These are phyloP conservation scores for Menura novaehollandiae DNA, from an alignment of 2,113 vertebrate genomes.

Conservation along the genomic window DNA sequence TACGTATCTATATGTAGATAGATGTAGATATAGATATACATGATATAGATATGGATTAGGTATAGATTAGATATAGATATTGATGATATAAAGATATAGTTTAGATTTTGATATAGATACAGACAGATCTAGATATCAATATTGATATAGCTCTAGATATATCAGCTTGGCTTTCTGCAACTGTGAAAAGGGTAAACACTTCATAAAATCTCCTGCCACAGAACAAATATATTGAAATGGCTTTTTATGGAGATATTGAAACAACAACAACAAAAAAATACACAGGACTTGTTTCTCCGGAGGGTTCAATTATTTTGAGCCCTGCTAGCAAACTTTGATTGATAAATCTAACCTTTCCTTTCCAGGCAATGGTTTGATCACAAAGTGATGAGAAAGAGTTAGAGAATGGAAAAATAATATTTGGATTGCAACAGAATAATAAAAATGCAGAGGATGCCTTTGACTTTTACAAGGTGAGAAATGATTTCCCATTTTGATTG, in stretches of 20 bases:
- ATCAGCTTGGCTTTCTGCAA: not conserved
- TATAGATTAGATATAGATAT: not conserved
- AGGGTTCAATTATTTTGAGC: constrained; percentile 72
- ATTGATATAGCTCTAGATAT: not conserved
- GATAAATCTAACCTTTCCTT: constrained; percentile 72
- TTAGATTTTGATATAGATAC: too few relatives aligned
- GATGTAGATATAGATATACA: not conserved
- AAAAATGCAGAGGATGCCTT: constrained; percentile 64
- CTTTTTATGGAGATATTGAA: constrained; percentile 68
- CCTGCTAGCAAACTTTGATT: constrained; percentile 68
- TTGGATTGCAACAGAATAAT: constrained; percentile 69
- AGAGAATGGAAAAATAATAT: constrained; percentile 72
- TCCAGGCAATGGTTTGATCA: constrained; percentile 63
- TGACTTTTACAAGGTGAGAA: constrained; percentile 70
- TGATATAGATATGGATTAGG: not conserved
- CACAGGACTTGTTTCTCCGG: constrained; percentile 52
- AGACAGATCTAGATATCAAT: not conserved
- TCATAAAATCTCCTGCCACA: constrained; percentile 42
- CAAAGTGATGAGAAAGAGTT: constrained; percentile 64
- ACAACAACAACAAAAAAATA: constrained; percentile 28
- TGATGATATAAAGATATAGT: not conserved
- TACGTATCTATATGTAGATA: not conserved
- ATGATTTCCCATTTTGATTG: constrained; percentile 60
- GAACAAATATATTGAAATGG: constrained; percentile 66
- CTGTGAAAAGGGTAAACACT: constrained; percentile 31